phyloP scores from a whole-genome alignment of 2,888 invertebrate species.

The Himalopsyche anomala region DNA sequence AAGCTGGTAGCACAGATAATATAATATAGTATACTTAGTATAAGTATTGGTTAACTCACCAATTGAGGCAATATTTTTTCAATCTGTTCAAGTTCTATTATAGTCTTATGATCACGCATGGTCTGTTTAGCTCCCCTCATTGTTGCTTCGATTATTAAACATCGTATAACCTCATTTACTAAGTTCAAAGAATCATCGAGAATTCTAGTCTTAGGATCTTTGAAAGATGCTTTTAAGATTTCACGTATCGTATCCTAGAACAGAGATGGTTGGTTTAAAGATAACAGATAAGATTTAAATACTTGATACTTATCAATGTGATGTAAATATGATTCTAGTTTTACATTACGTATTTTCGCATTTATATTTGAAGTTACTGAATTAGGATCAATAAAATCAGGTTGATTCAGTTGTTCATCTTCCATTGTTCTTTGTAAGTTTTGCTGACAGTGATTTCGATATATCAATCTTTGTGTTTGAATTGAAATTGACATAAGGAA shows the following conservation, averaged over 20 bases:
- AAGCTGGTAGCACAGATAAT: not conserved
- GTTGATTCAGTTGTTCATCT: not conserved
- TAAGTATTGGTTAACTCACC: conserved; percentile 70
- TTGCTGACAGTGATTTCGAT: no score
- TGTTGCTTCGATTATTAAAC: conserved; percentile 77
- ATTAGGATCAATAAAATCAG: not conserved
- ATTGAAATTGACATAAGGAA: no score
- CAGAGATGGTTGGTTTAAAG: not conserved
- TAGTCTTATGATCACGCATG: conserved; percentile 72
- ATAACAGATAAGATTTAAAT: not conserved
- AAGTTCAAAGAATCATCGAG: conserved; percentile 76
- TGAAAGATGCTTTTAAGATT: conserved; percentile 74
- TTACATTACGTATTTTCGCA: conserved; percentile 34
- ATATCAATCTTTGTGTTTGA: no score
- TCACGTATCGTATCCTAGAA: conserved; percentile 77
- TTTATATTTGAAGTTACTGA: conserved; percentile 4
- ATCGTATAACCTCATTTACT: conserved; percentile 76
- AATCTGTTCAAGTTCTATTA: conserved; percentile 76
- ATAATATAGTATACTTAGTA: not conserved
- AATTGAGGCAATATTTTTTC: conserved; percentile 78
- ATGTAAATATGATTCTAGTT: not conserved
- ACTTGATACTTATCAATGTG: not conserved
- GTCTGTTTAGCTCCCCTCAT: conserved; percentile 76
- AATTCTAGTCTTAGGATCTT: conserved; percentile 77
- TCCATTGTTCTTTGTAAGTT: not conserved